Evolutionary conservation across 2,888 invertebrate species (phyloP), one percentile per base, ranked within the genome.

Genomic region (Drosophila setosimentum): DNA sequence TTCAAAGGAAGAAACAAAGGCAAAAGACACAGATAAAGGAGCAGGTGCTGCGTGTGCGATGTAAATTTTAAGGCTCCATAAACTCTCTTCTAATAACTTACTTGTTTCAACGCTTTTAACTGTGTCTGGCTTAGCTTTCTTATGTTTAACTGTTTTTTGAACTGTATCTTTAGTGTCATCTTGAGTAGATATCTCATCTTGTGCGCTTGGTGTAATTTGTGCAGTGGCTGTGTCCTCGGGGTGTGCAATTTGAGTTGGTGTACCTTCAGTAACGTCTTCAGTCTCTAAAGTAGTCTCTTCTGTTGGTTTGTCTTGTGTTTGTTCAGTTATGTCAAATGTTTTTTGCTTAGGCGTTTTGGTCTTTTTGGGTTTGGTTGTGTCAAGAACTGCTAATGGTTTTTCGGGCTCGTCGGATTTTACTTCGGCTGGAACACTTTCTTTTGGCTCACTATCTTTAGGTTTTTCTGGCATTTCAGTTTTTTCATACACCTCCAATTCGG

Each of bases 161-260:
- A 90, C 91, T 77, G 93, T 93, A 82, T 91, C 91, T 80, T 83
- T 88, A 82, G 91, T 91, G 87, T 88, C 86, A 86, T 92, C 92
- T 90, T 88, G 89, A 90, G 82, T 88, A 78, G 91, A 83, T 87
- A 83, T 88, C 70, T 91, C 91, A 83, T 91, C 93, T 83, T 90
- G 89, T 84, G 88, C 88, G 83, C 83, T 83, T 87, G 91, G 91
- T 77, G 94, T 91, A 91, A 94, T 94, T 89, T 94, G 94, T 86
- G 91, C 91, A 79, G 91, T 91, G 87, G 91, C 89, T 85, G 91
- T 91, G 89, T 92, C 91, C 89, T 90, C 91, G 85, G 91, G 88
- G 84, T 92, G 92, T 81, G 82, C 86, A 73, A 81, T 76, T 80
- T 86, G 81, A 63, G 68, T 86, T 68, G 85, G 78, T 86, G 82